Percentiles rank a stretch among this genome's conserved stretches.
Evolutionary conservation across 1,140 invertebrate species (phyloP).

Genomic region (Drosophila parvula): DNA sequence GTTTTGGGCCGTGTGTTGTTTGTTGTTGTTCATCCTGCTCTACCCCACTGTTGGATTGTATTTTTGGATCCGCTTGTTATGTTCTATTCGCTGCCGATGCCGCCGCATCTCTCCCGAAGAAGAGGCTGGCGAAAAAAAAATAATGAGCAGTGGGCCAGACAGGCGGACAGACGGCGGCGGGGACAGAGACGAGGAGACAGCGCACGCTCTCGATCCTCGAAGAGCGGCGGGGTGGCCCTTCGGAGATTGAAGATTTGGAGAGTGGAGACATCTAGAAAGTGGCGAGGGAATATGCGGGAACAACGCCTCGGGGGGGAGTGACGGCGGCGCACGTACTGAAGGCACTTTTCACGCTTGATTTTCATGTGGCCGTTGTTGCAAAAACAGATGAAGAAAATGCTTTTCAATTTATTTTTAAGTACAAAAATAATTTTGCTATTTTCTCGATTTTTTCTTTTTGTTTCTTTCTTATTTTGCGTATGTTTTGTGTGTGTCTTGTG

Average conservation of each 20-base stretch:
- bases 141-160: slow-evolving; percentile 51
- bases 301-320: neutral
- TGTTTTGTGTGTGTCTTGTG: slow-evolving; percentile 16
- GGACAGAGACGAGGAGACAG: slow-evolving; percentile 5
- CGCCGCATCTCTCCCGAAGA: slow-evolving; percentile 25
- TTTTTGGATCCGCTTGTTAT: slow-evolving; percentile 41
- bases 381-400: slow-evolving; percentile 77
- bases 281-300: neutral
- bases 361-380: slow-evolving; percentile 75
- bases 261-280: slow-evolving; percentile 22
- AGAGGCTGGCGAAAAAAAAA: slow-evolving; percentile 40
- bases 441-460: slow-evolving; percentile 23
- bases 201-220: slow-evolving; percentile 32
- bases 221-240: slow-evolving; percentile 18
- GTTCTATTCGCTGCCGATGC: slow-evolving; percentile 11
- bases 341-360: slow-evolving; percentile 77
- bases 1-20: slow-evolving; percentile 24
- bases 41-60: slow-evolving; percentile 36
- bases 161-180: slow-evolving; percentile 22
- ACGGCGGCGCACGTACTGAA: neutral
- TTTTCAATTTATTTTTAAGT: slow-evolving; percentile 83
- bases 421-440: slow-evolving; percentile 74
- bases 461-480: slow-evolving; percentile 24
- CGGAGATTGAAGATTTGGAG: slow-evolving; percentile 17
- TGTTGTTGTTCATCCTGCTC: slow-evolving; percentile 41